A percentile compares a stretch with the other conserved stretches of the same genome.
Evolutionary conservation across 2,888 invertebrate genomes (phyloP).

Genomic region (Atrina japonica): DNA sequence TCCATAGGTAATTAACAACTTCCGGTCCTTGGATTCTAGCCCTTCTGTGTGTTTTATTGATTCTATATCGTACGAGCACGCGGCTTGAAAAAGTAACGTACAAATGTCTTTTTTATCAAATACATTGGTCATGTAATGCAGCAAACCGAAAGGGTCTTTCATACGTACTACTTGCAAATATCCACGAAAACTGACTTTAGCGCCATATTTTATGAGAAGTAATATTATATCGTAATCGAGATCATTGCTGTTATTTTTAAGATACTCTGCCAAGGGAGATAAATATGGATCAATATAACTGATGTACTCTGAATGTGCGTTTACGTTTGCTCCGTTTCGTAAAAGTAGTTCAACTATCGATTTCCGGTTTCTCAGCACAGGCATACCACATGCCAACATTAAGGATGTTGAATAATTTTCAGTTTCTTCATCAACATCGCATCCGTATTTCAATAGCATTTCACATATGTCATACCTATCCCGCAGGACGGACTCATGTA

Average conservation of each 20-base stretch:
- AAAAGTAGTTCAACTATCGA: conserved; percentile 72
- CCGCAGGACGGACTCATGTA: conserved; percentile 90
- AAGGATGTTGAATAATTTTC: conserved; percentile 80
- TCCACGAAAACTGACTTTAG: conserved; percentile 83
- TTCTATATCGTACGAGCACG: conserved; percentile 89
- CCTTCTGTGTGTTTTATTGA: conserved; percentile 89
- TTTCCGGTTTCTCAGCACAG: conserved; percentile 66
- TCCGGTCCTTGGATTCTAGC: conserved; percentile 85
- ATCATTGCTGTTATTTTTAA: conserved; percentile 84
- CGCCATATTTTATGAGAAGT: conserved; percentile 88
- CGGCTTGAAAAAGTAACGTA: conserved; percentile 86
- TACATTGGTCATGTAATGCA: conserved; percentile 89
- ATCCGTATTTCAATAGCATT: conserved; percentile 80
- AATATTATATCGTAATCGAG: conserved; percentile 86
- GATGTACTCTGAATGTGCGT: conserved; percentile 82
- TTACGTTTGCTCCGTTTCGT: conserved; percentile 73
- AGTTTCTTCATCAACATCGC: conserved; percentile 81
- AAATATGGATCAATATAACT: conserved; percentile 84
- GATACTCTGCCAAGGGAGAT: conserved; percentile 90
- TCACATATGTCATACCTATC: conserved; percentile 76
- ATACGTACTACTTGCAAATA: conserved; percentile 67
- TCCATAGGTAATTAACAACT: conserved; percentile 84
- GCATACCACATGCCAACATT: conserved; percentile 79
- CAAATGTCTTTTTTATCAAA: conserved; percentile 83
- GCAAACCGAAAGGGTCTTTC: conserved; percentile 89